Base-by-base conservation (phyloP, 1,140 invertebrate genomes). In the Micrasema longulum region DNA sequence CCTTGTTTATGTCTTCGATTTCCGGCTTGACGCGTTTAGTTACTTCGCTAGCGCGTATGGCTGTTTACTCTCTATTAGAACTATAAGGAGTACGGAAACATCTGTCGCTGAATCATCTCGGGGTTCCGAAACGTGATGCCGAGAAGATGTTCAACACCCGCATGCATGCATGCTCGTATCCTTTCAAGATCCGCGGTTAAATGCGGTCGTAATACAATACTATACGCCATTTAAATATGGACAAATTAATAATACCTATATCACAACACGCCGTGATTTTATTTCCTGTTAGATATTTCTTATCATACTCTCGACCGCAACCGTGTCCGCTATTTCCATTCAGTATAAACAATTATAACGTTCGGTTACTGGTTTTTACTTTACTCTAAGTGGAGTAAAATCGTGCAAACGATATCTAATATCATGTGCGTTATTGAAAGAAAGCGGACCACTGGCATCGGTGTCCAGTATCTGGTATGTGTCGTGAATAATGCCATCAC, bases 81-180 rank as follows among this genome's bases (percentile, higher is more conserved):
- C 55, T 36, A 60, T 60, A 60, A 60, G 55, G 55, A 35, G 55
- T 38, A 41, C 9, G 35, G 36, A 38, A 60, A 60, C 55, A 60
- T 60, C 55, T 43, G 36, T 60, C 41, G 3, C 36, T 23, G 36
- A 60, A 12, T 60, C 22, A 43, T 60, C 55, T 60, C 36, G n/a
- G n/a, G n/a, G n/a, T n/a, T n/a, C n/a, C 0, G 55, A 2, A 31
- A 53, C 52, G 7, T 31, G 26, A 35, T 11, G 14, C 3, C n/a
- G 26, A 20, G n/a, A 31, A 45, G 7, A 48, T 48, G 18, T 20
- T 22, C 20, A 1, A 9, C 18, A 9, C 47, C 11, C 7, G 16
- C 47, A 48, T 16, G 11, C 18, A 22, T 6, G 2, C 16, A 20
- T 9, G 20, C 47, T 11, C 7, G 16, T 1, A 48, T 20, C 20